A percentile compares a stretch with the other conserved stretches of the same genome.
phyloP scores from a whole-genome alignment of 1,140 invertebrate genomes.

The Zaprionus nigranus region DNA sequence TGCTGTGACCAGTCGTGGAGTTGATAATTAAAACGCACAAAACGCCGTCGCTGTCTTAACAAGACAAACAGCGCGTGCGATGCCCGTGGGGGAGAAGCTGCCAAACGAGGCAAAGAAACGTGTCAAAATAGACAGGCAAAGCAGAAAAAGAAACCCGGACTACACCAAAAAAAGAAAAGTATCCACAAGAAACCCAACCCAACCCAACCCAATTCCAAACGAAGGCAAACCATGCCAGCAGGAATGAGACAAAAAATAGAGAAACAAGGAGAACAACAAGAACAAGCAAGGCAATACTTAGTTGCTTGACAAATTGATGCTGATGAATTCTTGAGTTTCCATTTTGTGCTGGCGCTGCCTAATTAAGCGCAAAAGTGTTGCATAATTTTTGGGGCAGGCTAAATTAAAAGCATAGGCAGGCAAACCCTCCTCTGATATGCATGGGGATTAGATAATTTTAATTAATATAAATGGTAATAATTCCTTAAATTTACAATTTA shows the following conservation, averaged over 20 bases:
- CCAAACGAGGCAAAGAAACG: slow-evolving; percentile 48
- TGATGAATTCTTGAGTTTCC: slow-evolving; percentile 58
- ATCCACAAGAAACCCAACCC: slow-evolving; percentile 2
- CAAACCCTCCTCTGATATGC: neutral
- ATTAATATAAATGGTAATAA: neutral
- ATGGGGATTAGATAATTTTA: neutral
- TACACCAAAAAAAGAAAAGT: neutral
- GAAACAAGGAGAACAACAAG: slow-evolving; percentile 7
- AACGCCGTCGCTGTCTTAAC: slow-evolving; percentile 44
- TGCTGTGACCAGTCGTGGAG: slow-evolving; percentile 27
- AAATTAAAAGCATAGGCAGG: slow-evolving; percentile 32
- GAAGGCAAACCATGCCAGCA: neutral
- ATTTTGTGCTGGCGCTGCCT: slow-evolving; percentile 33
- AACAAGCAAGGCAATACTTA: slow-evolving; percentile 26
- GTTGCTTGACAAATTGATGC: slow-evolving; percentile 56
- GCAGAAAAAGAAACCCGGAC: neutral
- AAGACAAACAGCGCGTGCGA: slow-evolving; percentile 52
- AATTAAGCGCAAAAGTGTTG: slow-evolving; percentile 61
- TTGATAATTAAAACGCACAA: slow-evolving; percentile 56
- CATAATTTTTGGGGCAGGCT: slow-evolving; percentile 49
- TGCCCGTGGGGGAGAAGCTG: slow-evolving; percentile 21
- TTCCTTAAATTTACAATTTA: neutral
- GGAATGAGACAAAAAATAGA: neutral
- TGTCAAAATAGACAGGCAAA: slow-evolving; percentile 48
- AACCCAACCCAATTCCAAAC: slow-evolving; percentile 32